phyloP scores from a whole-genome alignment of 1,140 invertebrate species.

The Psix sp. region DNA sequence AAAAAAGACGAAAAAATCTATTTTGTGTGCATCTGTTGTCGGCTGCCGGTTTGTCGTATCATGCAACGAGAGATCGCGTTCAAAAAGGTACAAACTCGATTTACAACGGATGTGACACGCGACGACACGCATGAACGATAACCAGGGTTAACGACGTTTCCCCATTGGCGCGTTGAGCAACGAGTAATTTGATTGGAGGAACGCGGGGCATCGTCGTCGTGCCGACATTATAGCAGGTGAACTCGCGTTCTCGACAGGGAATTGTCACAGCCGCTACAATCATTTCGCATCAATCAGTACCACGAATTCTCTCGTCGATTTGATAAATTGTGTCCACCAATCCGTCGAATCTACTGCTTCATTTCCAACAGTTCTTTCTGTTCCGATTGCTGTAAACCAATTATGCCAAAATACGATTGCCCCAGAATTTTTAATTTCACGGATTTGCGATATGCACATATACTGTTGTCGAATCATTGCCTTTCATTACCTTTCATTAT shows the following conservation, averaged over 20 bases:
- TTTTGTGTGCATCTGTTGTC: slow-evolving; percentile 29
- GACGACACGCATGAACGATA: slow-evolving; percentile 71
- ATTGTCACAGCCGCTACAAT: slow-evolving; percentile 48
- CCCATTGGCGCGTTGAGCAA: slow-evolving; percentile 72
- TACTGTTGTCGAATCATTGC: too few relatives aligned
- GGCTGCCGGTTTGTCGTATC: slow-evolving; percentile 32
- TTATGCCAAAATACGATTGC: slow-evolving; percentile 21
- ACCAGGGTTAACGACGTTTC: slow-evolving; percentile 74
- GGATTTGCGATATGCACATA: too few relatives aligned
- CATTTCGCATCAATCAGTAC: slow-evolving; percentile 55
- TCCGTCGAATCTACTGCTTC: slow-evolving; percentile 17
- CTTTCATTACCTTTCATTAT: too few relatives aligned
- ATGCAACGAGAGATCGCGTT: slow-evolving; percentile 56
- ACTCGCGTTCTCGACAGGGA: slow-evolving; percentile 53
- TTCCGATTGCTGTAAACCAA: slow-evolving; percentile 27
- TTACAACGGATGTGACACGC: slow-evolving; percentile 70
- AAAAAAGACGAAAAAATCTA: slow-evolving; percentile 41
- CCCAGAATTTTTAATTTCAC: too few relatives aligned
- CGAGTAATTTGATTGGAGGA: slow-evolving; percentile 70
- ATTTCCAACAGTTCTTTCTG: slow-evolving; percentile 40
- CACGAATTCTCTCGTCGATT: slow-evolving; percentile 48
- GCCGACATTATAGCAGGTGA: slow-evolving; percentile 61
- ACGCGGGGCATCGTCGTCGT: slow-evolving; percentile 16
- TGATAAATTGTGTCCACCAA: slow-evolving; percentile 35
- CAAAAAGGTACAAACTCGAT: slow-evolving; percentile 71